Conservation (phyloP, 2,113 vertebrate genomes). For the Tragulus kanchil region DNA sequence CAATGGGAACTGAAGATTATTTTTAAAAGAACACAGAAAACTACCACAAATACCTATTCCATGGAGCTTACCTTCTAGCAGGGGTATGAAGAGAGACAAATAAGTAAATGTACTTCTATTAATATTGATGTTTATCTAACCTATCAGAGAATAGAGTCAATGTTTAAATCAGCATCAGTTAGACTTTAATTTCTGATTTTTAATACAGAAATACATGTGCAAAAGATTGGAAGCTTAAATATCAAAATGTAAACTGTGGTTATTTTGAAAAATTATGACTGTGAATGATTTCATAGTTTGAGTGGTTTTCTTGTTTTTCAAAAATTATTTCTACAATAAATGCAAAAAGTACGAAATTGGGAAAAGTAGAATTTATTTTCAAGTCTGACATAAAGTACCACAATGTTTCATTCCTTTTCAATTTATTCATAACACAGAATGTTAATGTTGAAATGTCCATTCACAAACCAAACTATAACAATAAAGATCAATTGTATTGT, state of each 20-base stretch:
- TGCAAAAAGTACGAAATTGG: not conserved
- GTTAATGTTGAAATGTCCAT: not conserved
- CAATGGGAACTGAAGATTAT: not conserved
- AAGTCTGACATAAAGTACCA: not conserved
- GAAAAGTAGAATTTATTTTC: not conserved
- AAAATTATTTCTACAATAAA: not conserved
- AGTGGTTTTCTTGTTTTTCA: not conserved
- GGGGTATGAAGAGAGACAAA: not conserved
- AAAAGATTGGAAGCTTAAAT: not conserved
- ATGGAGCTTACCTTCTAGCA: not conserved
- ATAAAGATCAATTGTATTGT: not conserved
- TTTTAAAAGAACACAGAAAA: not conserved
- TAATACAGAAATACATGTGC: not conserved
- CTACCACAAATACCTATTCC: not conserved
- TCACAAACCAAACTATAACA: not conserved
- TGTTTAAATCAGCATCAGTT: not conserved
- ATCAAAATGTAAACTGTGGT: not conserved
- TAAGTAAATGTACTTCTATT: not conserved
- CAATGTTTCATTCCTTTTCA: not conserved
- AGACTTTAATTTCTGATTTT: not conserved
- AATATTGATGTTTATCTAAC: not conserved
- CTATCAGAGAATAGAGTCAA: not conserved
- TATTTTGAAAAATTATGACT: not conserved
- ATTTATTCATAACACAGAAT: conserved; percentile 28
- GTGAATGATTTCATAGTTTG: conserved; percentile 18